Evolutionary conservation across 1,140 invertebrate genomes (phyloP), one percentile per base, ranked within the genome.

Genomic region (Chionoecetes opilio): DNA sequence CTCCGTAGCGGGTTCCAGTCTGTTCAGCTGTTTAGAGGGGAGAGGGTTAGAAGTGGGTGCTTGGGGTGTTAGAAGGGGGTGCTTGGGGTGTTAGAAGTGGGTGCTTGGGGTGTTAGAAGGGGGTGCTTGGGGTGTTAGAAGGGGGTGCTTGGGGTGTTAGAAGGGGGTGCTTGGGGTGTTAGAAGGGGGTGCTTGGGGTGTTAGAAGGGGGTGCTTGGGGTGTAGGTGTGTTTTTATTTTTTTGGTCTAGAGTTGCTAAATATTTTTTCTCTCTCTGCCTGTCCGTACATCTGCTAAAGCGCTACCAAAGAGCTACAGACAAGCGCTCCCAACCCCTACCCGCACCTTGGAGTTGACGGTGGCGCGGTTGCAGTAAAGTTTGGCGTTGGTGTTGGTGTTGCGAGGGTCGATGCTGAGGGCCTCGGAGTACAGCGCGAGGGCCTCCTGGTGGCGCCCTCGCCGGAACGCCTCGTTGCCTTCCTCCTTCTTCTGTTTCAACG

Each of bases 401-500:
- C 98, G 97, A 17, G 98, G 98, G 97, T 99, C 99, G 95, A 99
- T 98, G 53, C 97, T 97, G 21, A 99, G 97, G 0, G 99, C 99
- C 97, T 99, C 98, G 0, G 98, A 98, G 97, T 99, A 99, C 11
- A 99, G 97, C 93, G 97, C 97, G 94, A 98, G 98, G 0, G 99
- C 99, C 97, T 99, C 98, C 94, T 98, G 97, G 97, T 98, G 98
- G 94, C 98, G 97, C 41, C 98, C 98, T 95, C 97, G 97, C 97
- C 99, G 98, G 97, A 99, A 99, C 34, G 98, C 98, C 96, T 98
- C 97, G 97, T 99, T 99, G 96, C 99, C 99, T 97, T 98, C 98
- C 97, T 99, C 99, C 97, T 99, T 99, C 96, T 99, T 99, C 96
- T 98, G 98, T 97, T 98, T 99, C 21, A 99, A 97, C 96, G 97